Evolutionary conservation across 64 coral and sea anemone species (phyloP).

Genomic region (Pocillopora verrucosa): DNA sequence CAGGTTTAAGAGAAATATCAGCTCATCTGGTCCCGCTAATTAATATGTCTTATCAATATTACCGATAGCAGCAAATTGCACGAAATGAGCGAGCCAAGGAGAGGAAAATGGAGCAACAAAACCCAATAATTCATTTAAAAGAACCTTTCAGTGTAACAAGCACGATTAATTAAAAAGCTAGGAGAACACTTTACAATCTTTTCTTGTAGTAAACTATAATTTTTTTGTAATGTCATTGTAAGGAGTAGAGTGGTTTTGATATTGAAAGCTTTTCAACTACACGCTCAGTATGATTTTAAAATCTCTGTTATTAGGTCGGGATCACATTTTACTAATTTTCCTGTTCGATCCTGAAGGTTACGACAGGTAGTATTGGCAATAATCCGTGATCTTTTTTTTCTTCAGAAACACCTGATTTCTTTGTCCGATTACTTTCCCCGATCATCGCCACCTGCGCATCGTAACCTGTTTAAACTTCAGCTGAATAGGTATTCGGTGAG

Average conservation of each 20-base stretch:
- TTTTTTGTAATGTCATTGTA: not conserved
- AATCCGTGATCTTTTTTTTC: constrained; percentile 16
- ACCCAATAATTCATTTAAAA: not conserved
- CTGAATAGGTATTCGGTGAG: constrained; percentile 27
- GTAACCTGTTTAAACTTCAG: constrained; percentile 6
- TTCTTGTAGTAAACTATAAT: not conserved
- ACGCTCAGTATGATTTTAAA: not conserved
- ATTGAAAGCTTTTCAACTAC: not conserved
- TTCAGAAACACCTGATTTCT: constrained; percentile 30
- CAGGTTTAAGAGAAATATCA: not conserved
- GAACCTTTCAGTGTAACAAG: not conserved
- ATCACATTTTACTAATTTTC: not conserved
- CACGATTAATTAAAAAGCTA: not conserved
- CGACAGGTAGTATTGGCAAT: not conserved
- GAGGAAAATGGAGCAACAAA: not conserved
- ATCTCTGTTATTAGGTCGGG: not conserved
- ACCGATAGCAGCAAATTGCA: not conserved
- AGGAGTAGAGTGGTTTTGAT: not conserved
- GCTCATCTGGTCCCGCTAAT: not conserved
- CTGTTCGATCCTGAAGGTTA: not conserved
- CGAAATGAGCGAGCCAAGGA: not conserved
- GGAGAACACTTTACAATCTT: not conserved
- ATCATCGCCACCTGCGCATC: constrained; percentile 34
- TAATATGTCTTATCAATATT: not conserved
- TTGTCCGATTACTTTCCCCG: constrained; percentile 22